phyloP scores from a whole-genome alignment of 2,113 vertebrate genomes.

The Girardinichthys multiradiatus region DNA sequence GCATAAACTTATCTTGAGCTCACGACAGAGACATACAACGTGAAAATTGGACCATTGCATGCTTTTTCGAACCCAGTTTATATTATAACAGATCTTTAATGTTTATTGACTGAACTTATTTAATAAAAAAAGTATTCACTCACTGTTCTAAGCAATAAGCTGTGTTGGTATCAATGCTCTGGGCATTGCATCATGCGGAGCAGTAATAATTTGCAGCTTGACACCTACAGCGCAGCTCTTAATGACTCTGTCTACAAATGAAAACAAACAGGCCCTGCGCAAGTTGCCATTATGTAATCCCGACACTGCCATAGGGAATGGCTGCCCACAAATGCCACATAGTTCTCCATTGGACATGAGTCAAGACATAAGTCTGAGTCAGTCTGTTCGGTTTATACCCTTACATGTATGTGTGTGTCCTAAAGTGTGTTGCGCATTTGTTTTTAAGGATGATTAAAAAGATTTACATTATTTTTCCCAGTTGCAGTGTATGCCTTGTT shows the following conservation, averaged over 20 bases:
- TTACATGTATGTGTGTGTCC: not conserved
- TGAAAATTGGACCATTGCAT: not conserved
- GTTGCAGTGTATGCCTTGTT: not conserved
- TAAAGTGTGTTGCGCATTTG: conserved; percentile 2
- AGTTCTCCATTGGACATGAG: conserved; percentile 33
- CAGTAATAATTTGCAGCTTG: conserved; percentile 29
- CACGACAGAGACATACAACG: not conserved
- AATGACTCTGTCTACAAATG: conserved; percentile 46
- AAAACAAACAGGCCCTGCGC: conserved; percentile 65
- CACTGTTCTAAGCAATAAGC: conserved; percentile 14
- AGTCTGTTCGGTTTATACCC: conserved; percentile 10
- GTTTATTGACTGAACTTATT: not conserved
- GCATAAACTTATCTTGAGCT: conserved; percentile 9
- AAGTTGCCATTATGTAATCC: conserved; percentile 71
- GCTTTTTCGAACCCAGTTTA: not conserved
- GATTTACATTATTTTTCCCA: not conserved
- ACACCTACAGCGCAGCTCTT: conserved; percentile 17
- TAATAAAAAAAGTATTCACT: conserved; percentile 4
- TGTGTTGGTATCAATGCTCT: conserved; percentile 26
- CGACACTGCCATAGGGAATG: conserved; percentile 52
- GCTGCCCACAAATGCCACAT: conserved; percentile 67
- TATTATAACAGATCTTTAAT: not conserved
- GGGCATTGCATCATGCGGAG: conserved; percentile 36
- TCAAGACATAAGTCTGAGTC: conserved; percentile 41
- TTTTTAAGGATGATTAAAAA: conserved; percentile 8